Percentiles rank a stretch among this genome's conserved stretches.
Conservation (phyloP, 1,140 invertebrate species). For the Oryzaephilus surinamensis region DNA sequence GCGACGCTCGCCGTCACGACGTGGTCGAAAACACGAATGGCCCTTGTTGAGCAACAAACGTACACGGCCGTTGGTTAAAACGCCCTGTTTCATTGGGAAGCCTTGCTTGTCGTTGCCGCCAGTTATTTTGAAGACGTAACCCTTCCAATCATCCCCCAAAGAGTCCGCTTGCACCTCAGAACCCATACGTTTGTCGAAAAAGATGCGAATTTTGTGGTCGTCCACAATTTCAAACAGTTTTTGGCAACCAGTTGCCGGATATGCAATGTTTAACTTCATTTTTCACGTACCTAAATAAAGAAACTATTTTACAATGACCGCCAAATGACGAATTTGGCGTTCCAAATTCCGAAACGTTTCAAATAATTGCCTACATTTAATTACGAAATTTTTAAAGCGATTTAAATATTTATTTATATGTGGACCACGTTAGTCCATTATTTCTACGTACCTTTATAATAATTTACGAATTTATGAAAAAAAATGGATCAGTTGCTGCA, state of each 20-base stretch:
- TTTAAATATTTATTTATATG: no score
- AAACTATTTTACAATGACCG: no score
- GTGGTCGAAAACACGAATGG: conserved; percentile 94
- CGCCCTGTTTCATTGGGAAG: conserved; percentile 99
- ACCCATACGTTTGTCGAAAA: conserved; percentile 99
- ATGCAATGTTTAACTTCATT: conserved; percentile 98
- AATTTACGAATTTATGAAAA: no score
- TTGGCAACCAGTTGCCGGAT: conserved; percentile 95
- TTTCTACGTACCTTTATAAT: no score
- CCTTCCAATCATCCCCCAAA: conserved; percentile 98
- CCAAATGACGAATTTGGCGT: no score
- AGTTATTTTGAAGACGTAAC: conserved; percentile 88
- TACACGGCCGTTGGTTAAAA: conserved; percentile 92
- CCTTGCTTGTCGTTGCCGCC: conserved; percentile 99
- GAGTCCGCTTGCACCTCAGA: conserved; percentile 89
- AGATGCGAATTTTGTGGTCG: conserved; percentile 94
- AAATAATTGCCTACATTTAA: no score
- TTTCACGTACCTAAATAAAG: no score
- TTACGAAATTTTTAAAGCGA: no score
- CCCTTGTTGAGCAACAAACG: conserved; percentile 91
- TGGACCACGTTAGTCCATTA: no score
- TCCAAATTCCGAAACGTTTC: no score
- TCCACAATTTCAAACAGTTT: conserved; percentile 97
- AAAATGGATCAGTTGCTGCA: no score
- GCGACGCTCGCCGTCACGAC: conserved; percentile 92